Evolutionary conservation across 2,888 invertebrate genomes (phyloP), one percentile per base, ranked within the genome.

Genomic region (Nebria salina): DNA sequence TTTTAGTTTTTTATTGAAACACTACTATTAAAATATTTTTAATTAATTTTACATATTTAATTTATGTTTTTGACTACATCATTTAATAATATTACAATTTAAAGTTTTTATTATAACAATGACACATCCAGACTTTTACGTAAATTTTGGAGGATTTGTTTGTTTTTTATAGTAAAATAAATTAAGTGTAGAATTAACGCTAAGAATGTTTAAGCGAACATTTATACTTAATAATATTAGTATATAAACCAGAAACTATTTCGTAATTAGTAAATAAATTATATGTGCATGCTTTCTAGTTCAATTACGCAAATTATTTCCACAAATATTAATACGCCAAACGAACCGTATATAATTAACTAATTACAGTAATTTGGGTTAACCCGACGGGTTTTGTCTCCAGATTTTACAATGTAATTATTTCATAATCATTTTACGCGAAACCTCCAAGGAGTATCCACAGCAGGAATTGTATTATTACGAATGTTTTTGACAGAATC

Each of bases 401-500:
- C 79, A 75, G 79, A 80, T 80, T 80, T 80, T 72, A 80, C 75
- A 79, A 79, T 75, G 75, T 80, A 80, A 75, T 80, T 80, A 75
- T 80, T 80, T 72, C 65, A 80, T 80, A 75, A 80, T 75, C 75
- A 80, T 80, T 75, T 80, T 75, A 78, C 26, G 20, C 34, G 34
- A 34, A 20, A 25, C 15, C 68, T 68, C 15, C 3, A 11, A 54
- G 54, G 54, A 54, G 54, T 13, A 54, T 54, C 13, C 54, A 54
- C 54, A 54, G 4, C 13, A 54, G 13, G 34, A 34, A 34, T 34
- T 34, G 34, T 34, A 34, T 34, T 34, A 34, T 34, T 34, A 54
- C 54, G 13, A 54, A 54, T 54, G 54, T 54, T 54, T 54, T 7
- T 54, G 54, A 54, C 54, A 54, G 54, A 8, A 13, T 2, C 13